Evolutionary conservation across 2,797 vertebrate species (phyloP).

Genomic region (Ciconia nigra): DNA sequence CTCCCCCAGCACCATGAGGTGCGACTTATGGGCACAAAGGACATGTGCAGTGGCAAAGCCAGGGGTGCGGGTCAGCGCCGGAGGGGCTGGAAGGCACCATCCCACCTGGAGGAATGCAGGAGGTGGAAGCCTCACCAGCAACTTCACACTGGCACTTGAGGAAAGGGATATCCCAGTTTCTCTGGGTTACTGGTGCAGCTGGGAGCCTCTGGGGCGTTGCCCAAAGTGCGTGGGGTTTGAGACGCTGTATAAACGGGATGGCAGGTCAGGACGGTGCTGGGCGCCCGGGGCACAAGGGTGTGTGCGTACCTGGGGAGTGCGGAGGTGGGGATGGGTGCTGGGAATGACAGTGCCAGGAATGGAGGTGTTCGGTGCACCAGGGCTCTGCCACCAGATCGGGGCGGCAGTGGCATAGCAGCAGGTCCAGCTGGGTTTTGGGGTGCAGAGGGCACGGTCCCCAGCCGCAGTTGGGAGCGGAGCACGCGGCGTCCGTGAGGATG

Average conservation of each 20-base stretch:
- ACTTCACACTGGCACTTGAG: not conserved
- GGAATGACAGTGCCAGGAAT: accelerated
- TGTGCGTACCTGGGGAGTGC: not conserved
- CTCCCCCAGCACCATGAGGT: accelerated
- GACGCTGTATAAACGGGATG: not conserved
- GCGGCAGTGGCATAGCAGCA: accelerated
- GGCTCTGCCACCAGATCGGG: accelerated
- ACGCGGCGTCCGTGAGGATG: accelerated
- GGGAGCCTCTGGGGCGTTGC: not conserved
- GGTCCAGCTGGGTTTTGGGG: accelerated
- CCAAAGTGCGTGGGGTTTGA: not conserved
- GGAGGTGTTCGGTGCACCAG: accelerated
- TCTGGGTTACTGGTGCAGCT: not conserved
- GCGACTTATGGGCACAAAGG: accelerated
- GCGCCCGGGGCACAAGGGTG: not conserved
- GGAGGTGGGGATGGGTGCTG: not conserved
- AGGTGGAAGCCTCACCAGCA: not conserved
- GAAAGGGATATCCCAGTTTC: not conserved
- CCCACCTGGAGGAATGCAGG: not conserved
- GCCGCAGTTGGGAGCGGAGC: accelerated
- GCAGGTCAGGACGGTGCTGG: not conserved
- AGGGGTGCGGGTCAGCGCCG: accelerated
- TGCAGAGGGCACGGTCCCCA: not conserved
- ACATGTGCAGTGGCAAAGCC: accelerated
- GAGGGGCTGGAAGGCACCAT: not conserved